A percentile compares a stretch with the other conserved stretches of the same genome.
phyloP scores from a whole-genome alignment of 2,797 vertebrate species.

The Euphonia xanthogaster region DNA sequence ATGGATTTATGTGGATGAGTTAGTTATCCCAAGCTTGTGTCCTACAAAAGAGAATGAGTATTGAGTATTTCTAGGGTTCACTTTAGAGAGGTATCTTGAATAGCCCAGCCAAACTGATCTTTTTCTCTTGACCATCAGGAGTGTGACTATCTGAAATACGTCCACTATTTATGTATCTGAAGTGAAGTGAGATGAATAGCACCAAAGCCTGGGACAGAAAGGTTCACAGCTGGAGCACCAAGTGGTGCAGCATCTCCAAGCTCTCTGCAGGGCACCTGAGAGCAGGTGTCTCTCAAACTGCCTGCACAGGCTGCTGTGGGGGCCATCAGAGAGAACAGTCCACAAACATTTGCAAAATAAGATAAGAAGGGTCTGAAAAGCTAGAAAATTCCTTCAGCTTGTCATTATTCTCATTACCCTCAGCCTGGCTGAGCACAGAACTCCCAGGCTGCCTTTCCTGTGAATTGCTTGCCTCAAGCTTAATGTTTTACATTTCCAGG shows the following conservation, averaged over 20 bases:
- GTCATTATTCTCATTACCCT: background rate
- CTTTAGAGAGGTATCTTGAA: background rate
- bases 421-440: background rate
- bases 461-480: background rate
- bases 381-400: background rate
- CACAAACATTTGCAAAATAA: background rate
- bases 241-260: background rate
- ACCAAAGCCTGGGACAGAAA: background rate
- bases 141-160: background rate
- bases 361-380: background rate
- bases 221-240: background rate
- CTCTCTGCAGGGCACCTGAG: background rate
- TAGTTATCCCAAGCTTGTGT: too few relatives aligned
- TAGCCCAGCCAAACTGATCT: background rate
- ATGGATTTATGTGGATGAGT: background rate
- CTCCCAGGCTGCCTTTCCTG: background rate
- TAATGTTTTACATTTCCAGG: background rate
- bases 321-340: fast-evolving
- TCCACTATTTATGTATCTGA: fast-evolving
- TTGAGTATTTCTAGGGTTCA: background rate
- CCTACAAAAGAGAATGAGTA: background rate
- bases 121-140: background rate
- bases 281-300: background rate
- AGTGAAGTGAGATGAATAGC: background rate
- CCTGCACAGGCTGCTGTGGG: background rate